phyloP scores from a whole-genome alignment of 23 tunicate species.

The Halocynthia aurantium region DNA sequence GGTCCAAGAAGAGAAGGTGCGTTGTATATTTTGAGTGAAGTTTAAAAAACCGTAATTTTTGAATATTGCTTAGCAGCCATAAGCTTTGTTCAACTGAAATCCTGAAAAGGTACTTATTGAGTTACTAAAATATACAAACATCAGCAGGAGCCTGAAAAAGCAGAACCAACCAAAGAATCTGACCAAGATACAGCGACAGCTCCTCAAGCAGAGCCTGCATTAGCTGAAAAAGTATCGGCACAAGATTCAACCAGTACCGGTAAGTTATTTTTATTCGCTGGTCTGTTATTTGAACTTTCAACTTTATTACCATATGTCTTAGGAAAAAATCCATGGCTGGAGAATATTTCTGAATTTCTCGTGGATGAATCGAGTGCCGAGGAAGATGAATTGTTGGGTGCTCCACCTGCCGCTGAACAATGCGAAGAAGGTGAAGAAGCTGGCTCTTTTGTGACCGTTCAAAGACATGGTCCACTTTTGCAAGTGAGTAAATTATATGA shows the following conservation, averaged over 20 bases:
- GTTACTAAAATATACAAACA: no score
- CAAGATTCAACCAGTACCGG: no score
- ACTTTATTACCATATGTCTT: not conserved
- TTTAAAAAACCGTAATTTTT: not conserved
- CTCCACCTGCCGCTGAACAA: slow-evolving; percentile 25
- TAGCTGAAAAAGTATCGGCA: no score
- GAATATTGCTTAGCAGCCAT: not conserved
- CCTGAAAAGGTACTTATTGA: no score
- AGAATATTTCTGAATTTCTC: slow-evolving; percentile 71
- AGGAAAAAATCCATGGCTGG: slow-evolving; percentile 73
- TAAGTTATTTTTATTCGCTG: no score
- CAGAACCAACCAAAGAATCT: no score
- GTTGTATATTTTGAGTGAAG: not conserved
- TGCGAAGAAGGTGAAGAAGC: slow-evolving; percentile 47
- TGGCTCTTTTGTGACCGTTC: slow-evolving; percentile 48
- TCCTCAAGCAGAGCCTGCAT: no score
- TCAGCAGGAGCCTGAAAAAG: no score
- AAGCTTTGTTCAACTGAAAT: no score
- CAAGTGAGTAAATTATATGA: slow-evolving; percentile 15
- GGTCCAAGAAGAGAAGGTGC: slow-evolving; percentile 25
- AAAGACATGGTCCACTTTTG: slow-evolving; percentile 62
- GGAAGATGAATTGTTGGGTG: slow-evolving; percentile 74
- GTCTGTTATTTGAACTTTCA: no score
- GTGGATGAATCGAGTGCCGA: slow-evolving; percentile 90
- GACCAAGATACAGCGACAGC: no score